phyloP scores from a whole-genome alignment of 2,888 invertebrate species.

The Drosophila atripex region DNA sequence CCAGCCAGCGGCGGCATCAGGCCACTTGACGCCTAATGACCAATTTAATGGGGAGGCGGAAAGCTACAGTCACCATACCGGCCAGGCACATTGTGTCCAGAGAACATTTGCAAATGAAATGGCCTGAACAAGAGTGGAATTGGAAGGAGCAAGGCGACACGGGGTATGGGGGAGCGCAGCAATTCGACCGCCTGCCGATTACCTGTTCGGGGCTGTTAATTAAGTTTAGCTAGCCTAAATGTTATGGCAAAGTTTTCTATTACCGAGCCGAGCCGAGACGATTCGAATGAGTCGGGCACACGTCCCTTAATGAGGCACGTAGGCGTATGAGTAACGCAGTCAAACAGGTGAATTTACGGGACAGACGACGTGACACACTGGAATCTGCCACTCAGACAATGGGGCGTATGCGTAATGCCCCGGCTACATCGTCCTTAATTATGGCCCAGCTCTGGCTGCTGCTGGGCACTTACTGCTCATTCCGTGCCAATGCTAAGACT shows the following conservation, averaged over 20 bases:
- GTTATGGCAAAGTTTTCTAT: slow-evolving; percentile 76
- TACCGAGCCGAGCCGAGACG: slow-evolving; percentile 40
- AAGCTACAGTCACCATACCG: slow-evolving; percentile 22
- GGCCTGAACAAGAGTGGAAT: slow-evolving; percentile 55
- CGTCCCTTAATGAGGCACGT: slow-evolving; percentile 71
- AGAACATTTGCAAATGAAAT: slow-evolving; percentile 68
- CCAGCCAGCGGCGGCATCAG: slow-evolving; percentile 56
- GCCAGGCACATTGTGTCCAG: slow-evolving; percentile 57
- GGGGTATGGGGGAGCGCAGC: background rate
- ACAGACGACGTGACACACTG: slow-evolving; percentile 46
- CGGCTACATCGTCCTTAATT: slow-evolving; percentile 20
- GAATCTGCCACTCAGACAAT: slow-evolving; percentile 13
- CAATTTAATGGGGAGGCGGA: slow-evolving; percentile 64
- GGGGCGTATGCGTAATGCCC: slow-evolving; percentile 48
- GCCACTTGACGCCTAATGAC: slow-evolving; percentile 77
- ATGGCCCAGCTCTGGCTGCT: slow-evolving; percentile 3
- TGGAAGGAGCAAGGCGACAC: background rate
- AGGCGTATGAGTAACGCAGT: slow-evolving; percentile 73
- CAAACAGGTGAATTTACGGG: slow-evolving; percentile 55
- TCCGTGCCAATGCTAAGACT: slow-evolving; percentile 7
- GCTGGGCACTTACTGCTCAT: slow-evolving; percentile 1
- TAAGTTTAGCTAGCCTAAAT: slow-evolving; percentile 69
- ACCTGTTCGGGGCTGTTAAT: slow-evolving; percentile 69
- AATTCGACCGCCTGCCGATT: slow-evolving; percentile 54
- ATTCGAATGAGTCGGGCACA: slow-evolving; percentile 38